A percentile compares a stretch with the other conserved stretches of the same genome.
These are phyloP conservation scores for Nixonia krombeini DNA, from an alignment of 1,140 invertebrate species.

Conservation along the genomic window DNA sequence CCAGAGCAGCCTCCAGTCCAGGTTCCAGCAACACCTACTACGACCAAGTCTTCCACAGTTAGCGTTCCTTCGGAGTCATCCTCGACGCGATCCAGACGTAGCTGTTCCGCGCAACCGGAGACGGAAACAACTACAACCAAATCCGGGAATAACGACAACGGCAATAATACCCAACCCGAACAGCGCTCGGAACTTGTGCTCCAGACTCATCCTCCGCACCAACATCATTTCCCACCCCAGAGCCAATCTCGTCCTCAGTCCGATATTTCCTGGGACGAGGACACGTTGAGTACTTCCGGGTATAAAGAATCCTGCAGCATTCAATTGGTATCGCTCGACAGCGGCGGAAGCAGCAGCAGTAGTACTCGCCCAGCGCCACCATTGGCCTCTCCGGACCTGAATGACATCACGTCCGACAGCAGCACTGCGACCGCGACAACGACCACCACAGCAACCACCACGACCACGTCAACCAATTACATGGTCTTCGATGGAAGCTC, in stretches of 20 bases:
- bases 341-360: conserved; percentile 57
- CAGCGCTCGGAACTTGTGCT: conserved; percentile 4
- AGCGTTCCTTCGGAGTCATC: conserved; percentile 56
- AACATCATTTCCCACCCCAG: conserved; percentile 49
- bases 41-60: conserved; percentile 47
- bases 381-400: conserved; percentile 75
- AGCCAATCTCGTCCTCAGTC: conserved; percentile 55
- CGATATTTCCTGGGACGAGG: conserved; percentile 82
- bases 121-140: conserved; percentile 43
- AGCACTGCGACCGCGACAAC: conserved; percentile 55
- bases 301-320: conserved; percentile 79
- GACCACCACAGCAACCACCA: conserved; percentile 34
- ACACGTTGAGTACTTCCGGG: conserved; percentile 85
- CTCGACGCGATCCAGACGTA: conserved; percentile 50
- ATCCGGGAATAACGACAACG: conserved; percentile 33
- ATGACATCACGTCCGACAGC: conserved; percentile 74
- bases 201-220: conserved; percentile 40
- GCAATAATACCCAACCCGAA: conserved; percentile 24
- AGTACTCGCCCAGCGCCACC: conserved; percentile 73
- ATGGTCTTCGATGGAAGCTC: conserved; percentile 76
- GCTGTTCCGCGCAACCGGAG: conserved; percentile 43
- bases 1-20: conserved; percentile 36
- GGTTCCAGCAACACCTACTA: conserved; percentile 54
- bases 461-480: conserved; percentile 73
- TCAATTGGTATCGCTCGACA: conserved; percentile 71